Percentiles rank a stretch among this genome's conserved stretches.
Evolutionary conservation across 1,140 invertebrate species (phyloP).

Genomic region (Platyscapa corneri): DNA sequence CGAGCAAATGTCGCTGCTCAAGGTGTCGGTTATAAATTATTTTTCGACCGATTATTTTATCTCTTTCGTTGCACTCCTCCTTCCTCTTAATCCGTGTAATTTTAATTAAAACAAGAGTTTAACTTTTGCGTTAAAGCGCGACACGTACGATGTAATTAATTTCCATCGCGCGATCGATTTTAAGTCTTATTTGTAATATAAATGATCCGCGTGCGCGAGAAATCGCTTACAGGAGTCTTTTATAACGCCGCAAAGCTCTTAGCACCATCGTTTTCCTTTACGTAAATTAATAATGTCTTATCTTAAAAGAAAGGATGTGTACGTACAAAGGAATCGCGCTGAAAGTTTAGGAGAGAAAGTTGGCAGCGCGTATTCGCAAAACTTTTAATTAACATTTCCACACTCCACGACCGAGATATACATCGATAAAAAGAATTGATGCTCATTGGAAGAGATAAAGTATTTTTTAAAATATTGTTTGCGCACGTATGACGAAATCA

Average conservation of each 20-base stretch:
- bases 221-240: background rate
- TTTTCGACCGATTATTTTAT: too few relatives aligned
- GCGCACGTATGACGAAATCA: too few relatives aligned
- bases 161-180: background rate
- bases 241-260: conserved; percentile 2
- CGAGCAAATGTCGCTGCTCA: too few relatives aligned
- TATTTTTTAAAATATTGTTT: background rate
- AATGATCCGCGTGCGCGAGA: background rate
- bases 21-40: too few relatives aligned
- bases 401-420: background rate
- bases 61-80: too few relatives aligned
- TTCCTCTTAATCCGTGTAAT: background rate
- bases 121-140: background rate
- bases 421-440: background rate
- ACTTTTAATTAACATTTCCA: conserved; percentile 22
- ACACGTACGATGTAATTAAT: conserved; percentile 7
- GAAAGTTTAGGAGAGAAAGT: conserved; percentile 26
- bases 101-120: background rate
- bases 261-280: conserved; percentile 25
- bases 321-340: background rate
- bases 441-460: background rate
- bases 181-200: background rate
- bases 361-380: background rate
- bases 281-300: conserved; percentile 33
- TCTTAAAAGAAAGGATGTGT: background rate